Conservation (phyloP, 2,888 invertebrate genomes). For the Fragum sueziense region DNA sequence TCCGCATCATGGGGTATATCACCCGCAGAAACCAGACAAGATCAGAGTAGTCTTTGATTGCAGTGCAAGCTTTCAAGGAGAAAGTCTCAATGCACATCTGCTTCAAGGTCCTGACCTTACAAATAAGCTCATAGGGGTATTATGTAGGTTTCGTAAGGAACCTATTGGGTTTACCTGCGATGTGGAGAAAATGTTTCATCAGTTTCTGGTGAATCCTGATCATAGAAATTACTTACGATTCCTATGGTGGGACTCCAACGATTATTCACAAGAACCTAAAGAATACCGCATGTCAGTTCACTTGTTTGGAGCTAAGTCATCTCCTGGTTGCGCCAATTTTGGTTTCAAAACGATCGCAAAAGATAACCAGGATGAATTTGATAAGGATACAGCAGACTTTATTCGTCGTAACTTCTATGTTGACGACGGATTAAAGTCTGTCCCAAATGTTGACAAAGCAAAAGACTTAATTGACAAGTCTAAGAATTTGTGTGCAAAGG, state of each 20-base stretch:
- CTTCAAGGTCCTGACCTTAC: constrained; percentile 56
- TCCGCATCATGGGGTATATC: constrained; percentile 35
- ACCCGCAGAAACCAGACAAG: constrained; percentile 37
- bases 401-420: constrained; percentile 44
- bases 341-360: constrained; percentile 22
- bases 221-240: constrained; percentile 52
- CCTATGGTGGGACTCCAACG: constrained; percentile 47
- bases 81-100: constrained; percentile 34
- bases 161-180: constrained; percentile 57
- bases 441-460: not conserved
- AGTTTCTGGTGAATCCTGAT: constrained; percentile 33
- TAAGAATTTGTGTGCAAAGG: not conserved
- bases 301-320: constrained; percentile 55
- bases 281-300: constrained; percentile 57
- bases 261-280: not conserved
- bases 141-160: constrained; percentile 50
- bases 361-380: constrained; percentile 30
- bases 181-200: constrained; percentile 58
- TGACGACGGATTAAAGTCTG: constrained; percentile 45
- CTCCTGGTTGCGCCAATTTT: constrained; percentile 53
- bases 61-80: constrained; percentile 28
- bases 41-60: constrained; percentile 51
- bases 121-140: constrained; percentile 48
- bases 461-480: constrained; percentile 1
- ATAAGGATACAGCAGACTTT: constrained; percentile 19